phyloP scores from a whole-genome alignment of 2,113 vertebrate species.

The Oriolus oriolus region DNA sequence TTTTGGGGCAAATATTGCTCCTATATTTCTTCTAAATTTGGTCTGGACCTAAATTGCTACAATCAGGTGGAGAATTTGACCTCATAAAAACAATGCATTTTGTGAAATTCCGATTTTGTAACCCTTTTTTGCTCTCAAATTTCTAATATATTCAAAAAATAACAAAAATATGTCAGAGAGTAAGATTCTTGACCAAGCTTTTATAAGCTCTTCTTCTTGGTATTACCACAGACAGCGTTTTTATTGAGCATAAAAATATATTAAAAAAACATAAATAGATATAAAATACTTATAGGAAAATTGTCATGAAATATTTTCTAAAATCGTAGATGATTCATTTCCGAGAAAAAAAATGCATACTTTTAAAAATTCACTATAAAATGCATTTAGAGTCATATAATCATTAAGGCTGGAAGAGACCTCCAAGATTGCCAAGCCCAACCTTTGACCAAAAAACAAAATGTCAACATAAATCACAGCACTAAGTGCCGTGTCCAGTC shows the following conservation, averaged over 20 bases:
- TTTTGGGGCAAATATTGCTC: background rate
- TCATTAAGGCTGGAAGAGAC: background rate
- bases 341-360: background rate
- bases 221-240: background rate
- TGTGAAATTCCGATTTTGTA: background rate
- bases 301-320: background rate
- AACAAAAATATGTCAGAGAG: background rate
- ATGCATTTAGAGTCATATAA: background rate
- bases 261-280: background rate
- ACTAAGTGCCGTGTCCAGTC: background rate
- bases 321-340: background rate
- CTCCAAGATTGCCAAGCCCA: background rate
- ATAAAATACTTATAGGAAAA: background rate
- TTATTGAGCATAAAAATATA: background rate
- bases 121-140: background rate
- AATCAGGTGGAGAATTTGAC: background rate
- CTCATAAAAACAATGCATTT: background rate
- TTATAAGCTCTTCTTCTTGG: background rate
- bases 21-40: background rate
- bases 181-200: background rate
- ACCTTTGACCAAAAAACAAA: background rate
- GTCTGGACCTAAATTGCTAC: background rate
- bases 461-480: background rate
- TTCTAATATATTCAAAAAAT: background rate
- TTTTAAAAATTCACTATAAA: background rate